Conservation (phyloP, 2,888 invertebrate genomes). For the Drosophila maculinotata region DNA sequence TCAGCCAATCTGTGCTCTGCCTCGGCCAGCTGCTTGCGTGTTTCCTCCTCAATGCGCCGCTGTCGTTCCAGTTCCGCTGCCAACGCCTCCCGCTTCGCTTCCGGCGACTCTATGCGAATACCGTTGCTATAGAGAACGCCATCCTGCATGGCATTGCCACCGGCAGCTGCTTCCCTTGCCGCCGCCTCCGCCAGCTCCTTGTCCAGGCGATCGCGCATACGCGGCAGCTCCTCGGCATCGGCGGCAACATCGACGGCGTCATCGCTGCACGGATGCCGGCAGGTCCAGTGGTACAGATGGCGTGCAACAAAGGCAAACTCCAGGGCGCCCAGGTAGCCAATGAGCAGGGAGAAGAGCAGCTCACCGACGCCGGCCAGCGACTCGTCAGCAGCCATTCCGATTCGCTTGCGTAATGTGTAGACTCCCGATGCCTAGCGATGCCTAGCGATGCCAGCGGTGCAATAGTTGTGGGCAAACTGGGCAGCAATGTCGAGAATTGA, state of each 20-base stretch:
- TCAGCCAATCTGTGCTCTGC: constrained; percentile 76
- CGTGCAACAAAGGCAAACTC: constrained; percentile 86
- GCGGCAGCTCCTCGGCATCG: constrained; percentile 70
- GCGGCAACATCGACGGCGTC: constrained; percentile 44
- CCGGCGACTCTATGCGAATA: constrained; percentile 79
- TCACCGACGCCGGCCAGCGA: constrained; percentile 88
- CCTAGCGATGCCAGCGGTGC: constrained; percentile 41
- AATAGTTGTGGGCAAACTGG: constrained; percentile 29
- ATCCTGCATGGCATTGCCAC: constrained; percentile 83
- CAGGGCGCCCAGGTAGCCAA: constrained; percentile 90
- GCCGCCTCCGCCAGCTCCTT: constrained; percentile 69
- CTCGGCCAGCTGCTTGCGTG: constrained; percentile 75
- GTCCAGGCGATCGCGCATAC: constrained; percentile 78
- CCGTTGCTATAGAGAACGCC: constrained; percentile 83
- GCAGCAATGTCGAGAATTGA: constrained; percentile 8
- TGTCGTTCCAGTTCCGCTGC: constrained; percentile 81
- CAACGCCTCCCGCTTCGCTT: constrained; percentile 50
- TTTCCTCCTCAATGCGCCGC: constrained; percentile 77
- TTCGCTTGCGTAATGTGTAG: constrained; percentile 76
- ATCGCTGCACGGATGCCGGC: constrained; percentile 66
- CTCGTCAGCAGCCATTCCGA: constrained; percentile 69
- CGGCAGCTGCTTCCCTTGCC: constrained; percentile 63
- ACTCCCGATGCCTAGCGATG: constrained; percentile 26
- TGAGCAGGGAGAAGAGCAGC: constrained; percentile 90
- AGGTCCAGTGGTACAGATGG: constrained; percentile 84